phyloP scores from a whole-genome alignment of 2,797 vertebrate genomes.

The Eospalax fontanierii region DNA sequence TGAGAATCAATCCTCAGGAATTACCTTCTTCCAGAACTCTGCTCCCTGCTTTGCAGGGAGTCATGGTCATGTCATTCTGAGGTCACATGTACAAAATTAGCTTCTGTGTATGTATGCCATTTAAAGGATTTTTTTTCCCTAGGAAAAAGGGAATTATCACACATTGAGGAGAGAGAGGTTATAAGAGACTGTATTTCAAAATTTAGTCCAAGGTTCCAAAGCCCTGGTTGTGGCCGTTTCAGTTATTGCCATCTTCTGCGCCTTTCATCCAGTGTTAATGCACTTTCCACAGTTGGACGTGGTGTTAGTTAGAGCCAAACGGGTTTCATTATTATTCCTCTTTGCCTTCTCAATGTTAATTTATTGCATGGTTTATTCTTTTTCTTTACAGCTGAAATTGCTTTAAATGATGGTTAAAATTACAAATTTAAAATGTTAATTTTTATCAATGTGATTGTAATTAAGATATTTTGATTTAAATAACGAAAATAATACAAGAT shows the following conservation, averaged over 20 bases:
- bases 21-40: conserved; percentile 59
- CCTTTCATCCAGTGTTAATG: conserved; percentile 92
- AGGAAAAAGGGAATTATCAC: conserved; percentile 70
- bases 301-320: conserved; percentile 90
- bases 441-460: conserved; percentile 94
- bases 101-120: conserved; percentile 79
- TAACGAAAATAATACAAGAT: conserved; percentile 89
- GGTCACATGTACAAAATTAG: conserved; percentile 86
- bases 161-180: conserved; percentile 73
- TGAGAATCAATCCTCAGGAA: conserved; percentile 59
- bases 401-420: conserved; percentile 91
- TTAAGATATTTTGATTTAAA: conserved; percentile 92
- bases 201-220: conserved; percentile 78
- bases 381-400: conserved; percentile 92
- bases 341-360: conserved; percentile 93
- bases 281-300: conserved; percentile 91
- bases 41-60: conserved; percentile 69
- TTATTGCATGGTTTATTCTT: conserved; percentile 95
- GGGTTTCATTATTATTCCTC: conserved; percentile 90
- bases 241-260: conserved; percentile 87
- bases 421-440: conserved; percentile 91
- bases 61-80: conserved; percentile 86
- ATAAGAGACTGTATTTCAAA: conserved; percentile 76
- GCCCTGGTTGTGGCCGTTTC: conserved; percentile 87
- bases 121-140: conserved; percentile 82